Evolutionary conservation across 2,888 invertebrate genomes (phyloP), one percentile per base, ranked within the genome.

Genomic region (Megalurothrips usitatus): DNA sequence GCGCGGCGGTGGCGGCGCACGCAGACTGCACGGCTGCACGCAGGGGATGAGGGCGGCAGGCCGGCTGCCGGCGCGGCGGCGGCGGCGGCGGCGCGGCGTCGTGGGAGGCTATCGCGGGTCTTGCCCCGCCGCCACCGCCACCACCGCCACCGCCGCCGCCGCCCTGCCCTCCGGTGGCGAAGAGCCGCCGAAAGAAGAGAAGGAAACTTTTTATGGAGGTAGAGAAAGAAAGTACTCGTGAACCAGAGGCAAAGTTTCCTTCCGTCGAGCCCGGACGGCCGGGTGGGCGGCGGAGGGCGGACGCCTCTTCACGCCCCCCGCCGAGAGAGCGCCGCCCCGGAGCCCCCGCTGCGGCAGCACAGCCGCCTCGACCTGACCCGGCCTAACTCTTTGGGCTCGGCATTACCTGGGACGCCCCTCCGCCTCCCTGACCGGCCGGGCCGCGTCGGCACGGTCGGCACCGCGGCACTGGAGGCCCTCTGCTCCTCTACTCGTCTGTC

Each of bases 221-320:
- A 75, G 68, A 75, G 68, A 58, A 52, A n/a, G 58, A 75, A 75
- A 75, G 68, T 75, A 75, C 68, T 75, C 68, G 68, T 75, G 68
- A 75, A 75, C 68, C 68, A 23, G 68, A 75, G 26, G 26, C 68
- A 23, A 75, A 75, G 23, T 75, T 75, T 75, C 58, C 58, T 52
- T n/a, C 68, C 26, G 23, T 11, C 58, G 34, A 43, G 17, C 58
- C 58, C 58, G 19, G 58, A 17, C 68, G 23, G 68, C 6, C 68
- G 26, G 68, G 68, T 26, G 10, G 68, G 11, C 68, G 9, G 68
- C 26, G 23, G 3, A 23, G 68, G 58, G 58, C 58, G 0, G 14
- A 58, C 19, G 58, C 58, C 58, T 58, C 68, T 75, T 75, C 68
- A 75, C 68, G 26, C 68, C 23, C 68, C 68, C 11, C 9, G 1